Evolutionary conservation across 2,888 invertebrate species (phyloP).

Genomic region (Atrina japonica): DNA sequence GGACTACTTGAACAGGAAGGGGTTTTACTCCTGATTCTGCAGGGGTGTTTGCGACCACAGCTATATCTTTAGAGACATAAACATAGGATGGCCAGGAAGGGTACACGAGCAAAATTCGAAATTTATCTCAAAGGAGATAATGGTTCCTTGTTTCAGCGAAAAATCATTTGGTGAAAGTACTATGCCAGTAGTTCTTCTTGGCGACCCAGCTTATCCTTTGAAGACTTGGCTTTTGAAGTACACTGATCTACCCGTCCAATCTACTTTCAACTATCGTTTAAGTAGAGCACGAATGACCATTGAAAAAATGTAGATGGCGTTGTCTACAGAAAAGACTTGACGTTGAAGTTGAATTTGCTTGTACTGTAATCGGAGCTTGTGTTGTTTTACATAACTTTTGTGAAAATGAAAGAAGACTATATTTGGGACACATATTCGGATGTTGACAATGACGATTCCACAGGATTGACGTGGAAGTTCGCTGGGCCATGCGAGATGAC

Average conservation of each 20-base stretch:
- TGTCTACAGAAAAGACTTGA: too few relatives aligned
- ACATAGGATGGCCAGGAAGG: constrained; percentile 15
- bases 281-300: too few relatives aligned
- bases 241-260: background rate
- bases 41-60: background rate
- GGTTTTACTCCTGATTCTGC: background rate
- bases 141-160: background rate
- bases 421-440: background rate
- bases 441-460: background rate
- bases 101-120: constrained; percentile 1
- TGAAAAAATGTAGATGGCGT: constrained; percentile 15
- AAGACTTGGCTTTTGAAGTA: constrained; percentile 1
- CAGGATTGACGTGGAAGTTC: constrained; percentile 1
- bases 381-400: too few relatives aligned
- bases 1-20: constrained; percentile 14
- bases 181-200: constrained; percentile 20
- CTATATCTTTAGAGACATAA: constrained; percentile 3
- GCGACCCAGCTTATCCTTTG: constrained; percentile 21
- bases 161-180: constrained; percentile 9
- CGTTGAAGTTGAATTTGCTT: background rate
- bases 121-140: constrained; percentile 11
- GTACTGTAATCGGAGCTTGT: background rate
- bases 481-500: constrained; percentile 12
- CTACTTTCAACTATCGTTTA: too few relatives aligned
- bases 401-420: background rate